Base-by-base conservation (phyloP, 2,113 vertebrate species). In the Acrocephalus kingi region DNA sequence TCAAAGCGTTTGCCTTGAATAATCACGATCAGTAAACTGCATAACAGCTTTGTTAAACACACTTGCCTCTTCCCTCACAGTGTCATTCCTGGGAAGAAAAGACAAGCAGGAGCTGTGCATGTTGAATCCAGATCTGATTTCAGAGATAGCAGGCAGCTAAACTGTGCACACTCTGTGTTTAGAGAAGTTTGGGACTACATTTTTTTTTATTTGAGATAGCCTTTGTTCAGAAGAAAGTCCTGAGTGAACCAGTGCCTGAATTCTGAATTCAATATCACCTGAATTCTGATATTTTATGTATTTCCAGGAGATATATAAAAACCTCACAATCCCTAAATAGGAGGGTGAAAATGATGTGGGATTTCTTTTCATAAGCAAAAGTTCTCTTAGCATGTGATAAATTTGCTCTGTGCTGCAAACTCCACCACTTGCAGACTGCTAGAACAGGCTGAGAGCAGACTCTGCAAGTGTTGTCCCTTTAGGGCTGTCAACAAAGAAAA, bases 1-100 rank as follows among this genome's bases (percentile, higher is more conserved):
- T 96, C 96, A 97, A 96, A 97, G 96, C 86, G 20, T 91, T 96
- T 96, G 83, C 92, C 93, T 92, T 91, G 96, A 95, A 96, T 97
- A 96, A 96, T 96, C 90, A 73, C 86, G 67, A 84, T 92, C 96
- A 89, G 93, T 94, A 97, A 96, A 96, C 96, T 73, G 94, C 92
- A 87, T 84, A 92, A 92, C 92, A 94, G 93, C 94, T 90, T 82
- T 88, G 90, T 91, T 95, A 92, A 96, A 90, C 9, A 82, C 69
- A 20, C 91, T 61, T 61, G 77, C 88, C 92, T 96, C 76, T 90
- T 91, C 77, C 86, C 93, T 92, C 85, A 20, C 0, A 18, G 86
- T 93, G n/a, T 87, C 90, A 88, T 96, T 94, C 88, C 94, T 90
- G 92, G 88, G 94, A 96, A 97, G 93, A 78, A 94, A 90, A 94